Percentiles rank a stretch among this genome's conserved stretches.
phyloP scores from a whole-genome alignment of 2,797 vertebrate genomes.

The Triplophysa bombifrons region DNA sequence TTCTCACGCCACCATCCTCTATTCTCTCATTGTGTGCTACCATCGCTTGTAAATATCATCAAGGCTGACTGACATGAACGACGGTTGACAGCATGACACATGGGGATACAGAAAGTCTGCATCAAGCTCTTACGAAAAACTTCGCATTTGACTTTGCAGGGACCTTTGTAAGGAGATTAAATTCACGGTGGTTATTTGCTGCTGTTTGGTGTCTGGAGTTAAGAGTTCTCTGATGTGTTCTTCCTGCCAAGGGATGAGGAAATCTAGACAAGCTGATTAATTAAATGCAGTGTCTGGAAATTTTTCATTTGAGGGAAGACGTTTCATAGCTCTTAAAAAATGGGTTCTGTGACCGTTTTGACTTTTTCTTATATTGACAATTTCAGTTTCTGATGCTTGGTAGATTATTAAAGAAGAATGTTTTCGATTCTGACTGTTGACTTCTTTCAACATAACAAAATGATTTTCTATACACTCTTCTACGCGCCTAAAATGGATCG shows the following conservation, averaged over 20 bases:
- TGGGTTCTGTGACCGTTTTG: not conserved
- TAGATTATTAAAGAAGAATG: not conserved
- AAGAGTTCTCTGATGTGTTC: slow-evolving; percentile 14
- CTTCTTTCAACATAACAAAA: not conserved
- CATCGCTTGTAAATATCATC: not conserved
- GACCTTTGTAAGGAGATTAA: slow-evolving; percentile 9
- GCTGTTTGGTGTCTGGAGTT: not conserved
- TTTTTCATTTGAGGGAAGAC: not conserved
- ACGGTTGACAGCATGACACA: not conserved
- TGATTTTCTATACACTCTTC: too few relatives aligned
- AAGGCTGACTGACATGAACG: not conserved
- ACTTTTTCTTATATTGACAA: not conserved
- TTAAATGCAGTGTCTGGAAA: slow-evolving; percentile 18
- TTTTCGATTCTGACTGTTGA: not conserved
- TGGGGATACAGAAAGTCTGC: not conserved
- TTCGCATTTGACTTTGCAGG: not conserved
- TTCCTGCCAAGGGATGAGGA: not conserved
- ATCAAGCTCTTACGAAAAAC: not conserved
- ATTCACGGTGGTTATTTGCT: not conserved
- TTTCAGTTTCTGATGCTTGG: not conserved
- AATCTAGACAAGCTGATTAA: slow-evolving; percentile 7
- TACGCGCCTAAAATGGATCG: too few relatives aligned
- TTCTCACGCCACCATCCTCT: not conserved
- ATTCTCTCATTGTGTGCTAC: not conserved
- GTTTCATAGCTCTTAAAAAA: not conserved